Percentiles rank a stretch among this genome's conserved stretches.
These are phyloP conservation scores for Autographa gamma DNA, from an alignment of 2,888 invertebrate species.

Conservation along the genomic window DNA sequence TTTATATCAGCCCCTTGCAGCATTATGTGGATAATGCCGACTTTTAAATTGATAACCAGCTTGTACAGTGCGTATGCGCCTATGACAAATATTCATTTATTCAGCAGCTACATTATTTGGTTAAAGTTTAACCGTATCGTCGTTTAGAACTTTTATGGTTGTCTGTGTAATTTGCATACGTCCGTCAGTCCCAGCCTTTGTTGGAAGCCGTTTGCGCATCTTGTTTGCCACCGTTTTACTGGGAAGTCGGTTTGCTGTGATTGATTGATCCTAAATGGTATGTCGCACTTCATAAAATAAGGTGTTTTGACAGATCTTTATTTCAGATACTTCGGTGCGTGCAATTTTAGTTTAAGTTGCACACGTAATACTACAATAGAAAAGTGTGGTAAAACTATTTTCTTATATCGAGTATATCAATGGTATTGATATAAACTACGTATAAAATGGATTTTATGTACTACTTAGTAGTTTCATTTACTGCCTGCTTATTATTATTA, in stretches of 20 bases:
- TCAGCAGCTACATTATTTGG: slow-evolving; percentile 74
- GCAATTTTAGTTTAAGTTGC: slow-evolving; percentile 5
- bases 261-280: slow-evolving; percentile 74
- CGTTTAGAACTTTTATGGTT: slow-evolving; percentile 70
- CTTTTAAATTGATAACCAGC: slow-evolving; percentile 88
- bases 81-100: slow-evolving; percentile 76
- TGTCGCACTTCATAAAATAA: slow-evolving; percentile 76
- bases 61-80: slow-evolving; percentile 76
- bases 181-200: slow-evolving; percentile 60
- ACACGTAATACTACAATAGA: no score
- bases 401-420: no score
- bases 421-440: no score
- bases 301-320: slow-evolving; percentile 55
- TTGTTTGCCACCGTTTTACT: slow-evolving; percentile 78
- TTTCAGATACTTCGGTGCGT: not conserved
- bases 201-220: slow-evolving; percentile 71
- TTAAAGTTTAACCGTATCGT: slow-evolving; percentile 85
- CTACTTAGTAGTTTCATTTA: no score
- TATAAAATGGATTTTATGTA: no score
- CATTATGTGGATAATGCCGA: slow-evolving; percentile 83
- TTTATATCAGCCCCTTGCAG: slow-evolving; percentile 83
- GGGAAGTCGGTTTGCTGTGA: slow-evolving; percentile 76
- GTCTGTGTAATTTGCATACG: slow-evolving; percentile 75
- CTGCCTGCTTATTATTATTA: no score
- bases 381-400: no score